Base-by-base conservation (phyloP, 2,797 vertebrate species). In the Tenualosa ilisha region DNA sequence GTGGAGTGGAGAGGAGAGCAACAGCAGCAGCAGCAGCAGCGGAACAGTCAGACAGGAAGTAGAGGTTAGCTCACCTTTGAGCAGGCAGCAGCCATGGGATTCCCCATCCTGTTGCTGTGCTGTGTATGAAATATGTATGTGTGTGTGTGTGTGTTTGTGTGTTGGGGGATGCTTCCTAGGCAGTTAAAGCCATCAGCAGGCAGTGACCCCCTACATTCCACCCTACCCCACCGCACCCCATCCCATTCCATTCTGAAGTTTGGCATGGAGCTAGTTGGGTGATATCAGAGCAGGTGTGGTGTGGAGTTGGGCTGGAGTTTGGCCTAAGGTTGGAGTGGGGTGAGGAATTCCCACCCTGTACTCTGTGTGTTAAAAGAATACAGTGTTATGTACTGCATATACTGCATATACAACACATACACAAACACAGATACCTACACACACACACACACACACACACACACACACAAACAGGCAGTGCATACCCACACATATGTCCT, bases 21-120 rank as follows among this genome's bases (percentile, higher is more conserved):
- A 82, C 49, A 84, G 72, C 75, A 65, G 9, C 61, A 65, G 24
- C 51, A 72, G 65, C 51, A 31, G 83, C 50, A 84, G 72, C 79
- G 86, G 82, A 79, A 49, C 17, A 88, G 81, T 81, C 49, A 84
- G 84, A 83, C 86, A 89, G 90, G 86, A 88, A 86, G 79, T 84
- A 56, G 56, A 85, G 68, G 68, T 61, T 54, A 17, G 46, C 63
- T 86, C 7, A 43, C 68, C 81, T 82, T 75, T 61, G 37, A 75
- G 17, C 68, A 75, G 68, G 31, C 68, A 75, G 68, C 68, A 75
- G 37, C 68, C 31, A 40, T 68, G 68, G 68, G 68, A 75, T 75
- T 75, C 68, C 68, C 68, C 68, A 40, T 75, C 63, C 63, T 68
- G 63, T 68, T 68, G 50, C 50, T 51, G 63, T 68, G 63, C 26